Conservation (phyloP, 2,113 vertebrate species). For the Kobus ellipsiprymnus region DNA sequence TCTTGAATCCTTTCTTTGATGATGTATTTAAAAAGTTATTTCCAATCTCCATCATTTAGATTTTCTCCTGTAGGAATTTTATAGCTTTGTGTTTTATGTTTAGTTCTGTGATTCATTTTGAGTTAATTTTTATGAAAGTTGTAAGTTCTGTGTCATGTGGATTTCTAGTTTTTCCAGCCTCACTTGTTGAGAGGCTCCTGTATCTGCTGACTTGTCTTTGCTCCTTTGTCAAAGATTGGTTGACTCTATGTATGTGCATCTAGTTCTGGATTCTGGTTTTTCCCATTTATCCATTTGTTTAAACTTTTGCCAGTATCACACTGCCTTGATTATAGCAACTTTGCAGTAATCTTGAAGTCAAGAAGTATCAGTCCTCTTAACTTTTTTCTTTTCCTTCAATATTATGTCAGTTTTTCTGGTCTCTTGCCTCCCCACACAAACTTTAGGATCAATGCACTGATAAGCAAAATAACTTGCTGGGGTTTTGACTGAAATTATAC, state of each 20-base stretch:
- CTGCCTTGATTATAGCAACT: neutral
- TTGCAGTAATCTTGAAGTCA: neutral
- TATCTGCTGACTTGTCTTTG: neutral
- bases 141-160: neutral
- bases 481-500: neutral
- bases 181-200: neutral
- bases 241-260: neutral
- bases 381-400: neutral
- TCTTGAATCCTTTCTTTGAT: neutral
- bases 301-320: neutral
- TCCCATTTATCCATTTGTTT: neutral
- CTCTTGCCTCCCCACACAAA: neutral
- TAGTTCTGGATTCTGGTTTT: neutral
- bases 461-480: neutral
- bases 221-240: neutral
- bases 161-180: neutral
- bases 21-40: neutral
- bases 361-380: neutral
- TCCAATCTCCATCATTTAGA: neutral
- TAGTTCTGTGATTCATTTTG: neutral
- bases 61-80: neutral
- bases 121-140: neutral
- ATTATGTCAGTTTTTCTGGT: neutral
- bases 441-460: neutral
- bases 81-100: neutral